Percentiles rank a stretch among this genome's conserved stretches.
Evolutionary conservation across 37 sponge, comb jelly and placozoan genomes (phyloP).

Genomic region (Tethya wilhelma): DNA sequence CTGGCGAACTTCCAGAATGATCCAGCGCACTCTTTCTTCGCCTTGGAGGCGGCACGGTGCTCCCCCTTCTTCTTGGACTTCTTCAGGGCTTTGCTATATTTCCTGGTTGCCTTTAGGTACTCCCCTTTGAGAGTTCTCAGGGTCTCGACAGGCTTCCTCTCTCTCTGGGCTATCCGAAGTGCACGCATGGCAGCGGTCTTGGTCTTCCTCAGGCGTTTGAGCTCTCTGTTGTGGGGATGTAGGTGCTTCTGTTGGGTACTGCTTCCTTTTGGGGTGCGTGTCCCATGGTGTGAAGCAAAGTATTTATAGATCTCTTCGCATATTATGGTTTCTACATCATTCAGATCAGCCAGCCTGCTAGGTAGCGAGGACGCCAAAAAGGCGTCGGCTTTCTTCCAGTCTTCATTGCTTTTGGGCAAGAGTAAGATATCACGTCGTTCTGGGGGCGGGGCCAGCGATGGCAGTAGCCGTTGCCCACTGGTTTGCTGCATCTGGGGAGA

Average conservation of each 20-base stretch:
- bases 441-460: not conserved
- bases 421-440: not conserved
- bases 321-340: not conserved
- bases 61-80: not conserved
- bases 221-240: not conserved
- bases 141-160: not conserved
- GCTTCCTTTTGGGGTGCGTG: not conserved
- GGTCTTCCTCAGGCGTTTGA: not conserved
- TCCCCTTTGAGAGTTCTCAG: not conserved
- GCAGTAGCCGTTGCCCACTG: not conserved
- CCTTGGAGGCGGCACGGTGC: not conserved
- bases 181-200: not conserved
- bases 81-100: not conserved
- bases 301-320: not conserved
- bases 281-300: not conserved
- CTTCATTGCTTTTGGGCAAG: not conserved
- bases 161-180: not conserved
- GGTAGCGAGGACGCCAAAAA: not conserved
- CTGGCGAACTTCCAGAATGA: constrained; percentile 22
- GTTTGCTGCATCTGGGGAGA: not conserved
- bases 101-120: not conserved
- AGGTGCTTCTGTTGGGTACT: not conserved
- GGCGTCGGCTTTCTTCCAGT: not conserved
- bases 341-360: not conserved
- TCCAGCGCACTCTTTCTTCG: constrained; percentile 12